These are phyloP conservation scores for Neomonachus schauinslandi DNA, from an alignment of 2,113 vertebrate genomes.

Conservation along the genomic window DNA sequence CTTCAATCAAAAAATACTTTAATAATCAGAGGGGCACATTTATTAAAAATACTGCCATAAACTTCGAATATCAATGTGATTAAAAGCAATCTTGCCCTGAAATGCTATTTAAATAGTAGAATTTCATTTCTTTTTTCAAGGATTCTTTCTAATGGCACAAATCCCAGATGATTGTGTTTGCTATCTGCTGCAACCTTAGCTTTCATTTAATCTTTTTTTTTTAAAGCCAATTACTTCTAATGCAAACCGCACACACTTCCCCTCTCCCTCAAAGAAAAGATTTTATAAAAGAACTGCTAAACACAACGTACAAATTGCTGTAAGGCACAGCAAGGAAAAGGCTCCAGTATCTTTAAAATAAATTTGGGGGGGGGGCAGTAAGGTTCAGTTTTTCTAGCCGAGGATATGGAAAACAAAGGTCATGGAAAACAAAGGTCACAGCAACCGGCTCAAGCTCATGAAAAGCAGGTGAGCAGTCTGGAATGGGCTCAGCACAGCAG, in stretches of 20 bases:
- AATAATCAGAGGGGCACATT: constrained; percentile 69
- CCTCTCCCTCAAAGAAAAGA: background rate
- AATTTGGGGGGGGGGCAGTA: background rate
- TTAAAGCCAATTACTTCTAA: constrained; percentile 50
- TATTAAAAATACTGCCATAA: constrained; percentile 60
- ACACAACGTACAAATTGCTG: background rate
- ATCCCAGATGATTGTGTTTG: constrained; percentile 63
- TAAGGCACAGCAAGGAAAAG: constrained; percentile 39
- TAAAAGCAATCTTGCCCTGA: constrained; percentile 59
- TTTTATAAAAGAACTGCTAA: constrained; percentile 8
- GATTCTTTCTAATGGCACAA: constrained; percentile 33
- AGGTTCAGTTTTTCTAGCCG: constrained; percentile 7
- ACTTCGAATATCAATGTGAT: constrained; percentile 58
- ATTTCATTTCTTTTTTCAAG: constrained; percentile 67
- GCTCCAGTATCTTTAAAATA: background rate
- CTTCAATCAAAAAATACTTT: constrained; percentile 69
- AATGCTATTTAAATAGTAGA: constrained; percentile 53
- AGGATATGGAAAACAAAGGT: constrained; percentile 32
- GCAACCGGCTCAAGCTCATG: background rate
- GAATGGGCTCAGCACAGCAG: background rate
- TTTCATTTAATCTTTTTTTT: constrained; percentile 41
- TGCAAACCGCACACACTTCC: background rate
- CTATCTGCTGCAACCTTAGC: constrained; percentile 56
- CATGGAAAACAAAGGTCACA: constrained; percentile 6
- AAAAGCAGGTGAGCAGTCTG: background rate